Evolutionary conservation across 1,140 invertebrate species (phyloP).

Genomic region (Orchestia grillus): DNA sequence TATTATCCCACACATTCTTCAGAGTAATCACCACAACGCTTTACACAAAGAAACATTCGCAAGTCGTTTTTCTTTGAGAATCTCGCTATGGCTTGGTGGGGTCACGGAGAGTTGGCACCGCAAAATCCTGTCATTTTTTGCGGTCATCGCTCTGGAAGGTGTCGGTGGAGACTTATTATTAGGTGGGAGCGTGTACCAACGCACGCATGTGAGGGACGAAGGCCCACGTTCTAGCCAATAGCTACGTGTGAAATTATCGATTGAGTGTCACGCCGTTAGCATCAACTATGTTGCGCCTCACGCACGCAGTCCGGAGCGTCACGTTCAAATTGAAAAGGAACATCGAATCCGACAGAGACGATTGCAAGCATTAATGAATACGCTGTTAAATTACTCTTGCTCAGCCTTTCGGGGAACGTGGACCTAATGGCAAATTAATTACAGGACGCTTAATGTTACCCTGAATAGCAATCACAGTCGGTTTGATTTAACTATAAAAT

Average conservation of each 20-base stretch:
- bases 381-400: background rate
- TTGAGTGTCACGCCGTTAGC: constrained; percentile 24
- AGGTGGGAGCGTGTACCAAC: constrained; percentile 7
- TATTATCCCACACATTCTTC: background rate
- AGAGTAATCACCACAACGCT: background rate
- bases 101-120: background rate
- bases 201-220: background rate
- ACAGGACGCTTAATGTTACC: background rate
- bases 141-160: constrained; percentile 6
- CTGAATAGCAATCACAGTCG: background rate
- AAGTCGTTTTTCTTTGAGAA: background rate
- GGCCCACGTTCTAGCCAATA: background rate
- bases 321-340: constrained; percentile 37
- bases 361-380: background rate
- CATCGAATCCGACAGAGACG: background rate
- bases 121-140: constrained; percentile 23
- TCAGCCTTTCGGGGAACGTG: background rate
- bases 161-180: constrained; percentile 42
- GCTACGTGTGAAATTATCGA: constrained; percentile 47
- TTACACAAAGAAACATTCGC: background rate
- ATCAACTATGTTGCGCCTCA: constrained; percentile 9
- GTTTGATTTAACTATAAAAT: background rate
- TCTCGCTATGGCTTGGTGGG: background rate
- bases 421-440: background rate
- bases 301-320: background rate